Conservation (phyloP, 2,113 vertebrate species). For the Tupaia chinensis region DNA sequence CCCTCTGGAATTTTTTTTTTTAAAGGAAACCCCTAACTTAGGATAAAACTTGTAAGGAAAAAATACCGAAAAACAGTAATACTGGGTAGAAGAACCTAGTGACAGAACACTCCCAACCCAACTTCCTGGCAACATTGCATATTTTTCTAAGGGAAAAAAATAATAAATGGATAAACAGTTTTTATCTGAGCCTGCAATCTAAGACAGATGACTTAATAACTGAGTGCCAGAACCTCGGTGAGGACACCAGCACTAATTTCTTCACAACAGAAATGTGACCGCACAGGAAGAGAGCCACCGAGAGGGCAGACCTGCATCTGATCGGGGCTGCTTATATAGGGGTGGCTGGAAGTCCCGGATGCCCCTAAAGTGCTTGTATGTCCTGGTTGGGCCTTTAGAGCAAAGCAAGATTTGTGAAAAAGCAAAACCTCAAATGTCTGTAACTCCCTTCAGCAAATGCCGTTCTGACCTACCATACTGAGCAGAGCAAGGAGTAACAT, state of each 20-base stretch:
- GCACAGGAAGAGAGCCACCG: background rate
- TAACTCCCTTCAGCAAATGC: background rate
- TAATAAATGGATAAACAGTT: background rate
- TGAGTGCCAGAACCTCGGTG: background rate
- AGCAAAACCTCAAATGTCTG: background rate
- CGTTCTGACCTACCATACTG: background rate
- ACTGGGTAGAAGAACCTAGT: background rate
- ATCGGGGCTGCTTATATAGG: background rate
- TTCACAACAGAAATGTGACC: background rate
- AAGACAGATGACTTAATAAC: background rate
- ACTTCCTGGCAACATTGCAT: background rate
- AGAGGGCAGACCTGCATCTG: background rate
- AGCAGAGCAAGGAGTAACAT: background rate
- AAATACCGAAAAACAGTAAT: background rate
- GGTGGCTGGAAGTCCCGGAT: rapidly evolving
- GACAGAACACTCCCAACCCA: background rate
- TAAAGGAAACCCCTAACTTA: background rate
- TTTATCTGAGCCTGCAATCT: background rate
- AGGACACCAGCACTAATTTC: background rate
- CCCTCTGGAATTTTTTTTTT: too few relatives aligned
- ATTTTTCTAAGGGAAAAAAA: background rate
- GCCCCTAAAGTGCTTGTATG: too few relatives aligned
- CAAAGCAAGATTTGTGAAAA: background rate
- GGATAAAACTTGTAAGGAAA: background rate
- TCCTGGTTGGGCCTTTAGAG: background rate